phyloP scores from a whole-genome alignment of 2,888 invertebrate species.

The Drosophila cognata region DNA sequence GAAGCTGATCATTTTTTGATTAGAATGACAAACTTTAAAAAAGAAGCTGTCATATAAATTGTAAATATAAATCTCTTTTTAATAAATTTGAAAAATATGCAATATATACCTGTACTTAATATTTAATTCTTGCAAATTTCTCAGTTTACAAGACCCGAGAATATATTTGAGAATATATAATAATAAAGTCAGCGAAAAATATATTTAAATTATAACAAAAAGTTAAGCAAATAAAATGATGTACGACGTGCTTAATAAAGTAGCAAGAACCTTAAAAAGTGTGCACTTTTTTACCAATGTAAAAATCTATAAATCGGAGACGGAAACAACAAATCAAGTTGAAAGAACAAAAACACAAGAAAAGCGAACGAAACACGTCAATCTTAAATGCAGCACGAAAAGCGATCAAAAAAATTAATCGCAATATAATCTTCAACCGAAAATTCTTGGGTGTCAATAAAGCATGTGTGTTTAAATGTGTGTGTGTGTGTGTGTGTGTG shows the following conservation, averaged over 20 bases:
- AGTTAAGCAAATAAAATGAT: neutral
- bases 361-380: slow-evolving; percentile 14
- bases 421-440: slow-evolving; percentile 47
- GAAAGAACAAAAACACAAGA: neutral
- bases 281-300: neutral
- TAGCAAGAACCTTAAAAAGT: neutral
- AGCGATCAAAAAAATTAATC: slow-evolving; percentile 35
- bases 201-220: neutral
- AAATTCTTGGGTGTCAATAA: slow-evolving; percentile 29
- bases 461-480: neutral
- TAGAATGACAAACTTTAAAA: neutral
- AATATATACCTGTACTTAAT: too few species aligned
- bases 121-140: neutral
- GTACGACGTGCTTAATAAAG: neutral
- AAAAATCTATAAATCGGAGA: slow-evolving; percentile 7
- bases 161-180: neutral
- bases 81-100: too few species aligned
- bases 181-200: neutral
- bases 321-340: slow-evolving; percentile 44
- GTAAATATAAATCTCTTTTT: neutral
- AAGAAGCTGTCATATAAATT: neutral
- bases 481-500: neutral
- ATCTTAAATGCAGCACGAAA: slow-evolving; percentile 24
- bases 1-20: neutral
- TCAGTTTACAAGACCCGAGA: neutral